phyloP scores from a whole-genome alignment of 2,797 vertebrate species.

The Mus minutoides region DNA sequence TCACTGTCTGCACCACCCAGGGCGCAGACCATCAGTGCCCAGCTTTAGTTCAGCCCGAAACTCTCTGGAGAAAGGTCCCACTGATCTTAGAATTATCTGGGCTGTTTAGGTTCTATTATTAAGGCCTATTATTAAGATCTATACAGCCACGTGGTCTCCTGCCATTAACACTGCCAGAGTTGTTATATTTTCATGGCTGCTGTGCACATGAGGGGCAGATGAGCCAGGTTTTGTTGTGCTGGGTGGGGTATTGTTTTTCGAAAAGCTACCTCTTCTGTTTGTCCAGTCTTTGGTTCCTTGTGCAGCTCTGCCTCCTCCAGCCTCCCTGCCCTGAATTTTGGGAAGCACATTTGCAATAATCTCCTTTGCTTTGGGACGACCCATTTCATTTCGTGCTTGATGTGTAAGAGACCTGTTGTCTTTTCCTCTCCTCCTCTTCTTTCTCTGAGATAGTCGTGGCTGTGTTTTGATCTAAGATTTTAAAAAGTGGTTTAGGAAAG shows the following conservation, averaged over 20 bases:
- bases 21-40: background rate
- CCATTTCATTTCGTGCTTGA: slow-evolving; percentile 92
- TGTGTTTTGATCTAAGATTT: slow-evolving; percentile 85
- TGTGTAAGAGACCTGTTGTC: slow-evolving; percentile 79
- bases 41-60: background rate
- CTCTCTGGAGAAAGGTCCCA: background rate
- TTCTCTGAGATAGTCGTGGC: slow-evolving; percentile 83
- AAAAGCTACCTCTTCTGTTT: slow-evolving; percentile 97
- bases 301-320: slow-evolving; percentile 20
- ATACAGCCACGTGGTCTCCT: background rate
- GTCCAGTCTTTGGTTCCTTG: slow-evolving; percentile 74
- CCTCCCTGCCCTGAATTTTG: slow-evolving; percentile 76
- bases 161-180: slow-evolving; percentile 91
- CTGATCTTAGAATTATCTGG: background rate
- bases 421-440: slow-evolving; percentile 73
- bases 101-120: background rate
- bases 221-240: slow-evolving; percentile 78
- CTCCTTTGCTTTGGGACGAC: slow-evolving; percentile 87
- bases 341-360: slow-evolving; percentile 90
- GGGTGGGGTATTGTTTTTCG: slow-evolving; percentile 86
- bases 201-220: slow-evolving; percentile 62
- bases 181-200: slow-evolving; percentile 89
- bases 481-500: slow-evolving; percentile 77
- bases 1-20: background rate
- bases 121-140: background rate